phyloP scores from a whole-genome alignment of 1,140 invertebrate genomes.

The Lasaia peninsularis region DNA sequence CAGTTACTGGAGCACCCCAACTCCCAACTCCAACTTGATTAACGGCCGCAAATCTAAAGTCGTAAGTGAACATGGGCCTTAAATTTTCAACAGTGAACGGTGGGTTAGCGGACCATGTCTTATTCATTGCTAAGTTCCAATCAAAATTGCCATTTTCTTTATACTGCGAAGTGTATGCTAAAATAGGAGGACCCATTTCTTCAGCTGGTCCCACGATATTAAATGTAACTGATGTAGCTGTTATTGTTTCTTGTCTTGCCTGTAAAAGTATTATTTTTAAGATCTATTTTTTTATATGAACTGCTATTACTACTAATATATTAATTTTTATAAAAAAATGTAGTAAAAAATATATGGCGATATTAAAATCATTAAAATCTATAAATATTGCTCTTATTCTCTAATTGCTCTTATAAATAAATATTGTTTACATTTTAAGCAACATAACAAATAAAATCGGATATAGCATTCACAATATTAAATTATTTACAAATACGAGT shows the following conservation, averaged over 20 bases:
- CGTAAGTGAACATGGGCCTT: slow-evolving; percentile 86
- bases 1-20: slow-evolving; percentile 80
- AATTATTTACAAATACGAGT: too few species aligned
- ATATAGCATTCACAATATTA: too few species aligned
- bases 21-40: slow-evolving; percentile 90
- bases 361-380: too few species aligned
- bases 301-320: too few species aligned
- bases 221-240: slow-evolving; percentile 91
- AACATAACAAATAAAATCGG: too few species aligned
- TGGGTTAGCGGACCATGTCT: slow-evolving; percentile 86
- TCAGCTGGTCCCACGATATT: slow-evolving; percentile 84
- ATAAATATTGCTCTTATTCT: too few species aligned
- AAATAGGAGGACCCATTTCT: slow-evolving; percentile 85
- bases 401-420: too few species aligned
- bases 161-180: slow-evolving; percentile 85
- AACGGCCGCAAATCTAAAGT: slow-evolving; percentile 89
- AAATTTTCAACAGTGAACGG: slow-evolving; percentile 89
- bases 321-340: too few species aligned
- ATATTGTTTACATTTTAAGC: too few species aligned
- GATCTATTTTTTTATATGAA: too few species aligned
- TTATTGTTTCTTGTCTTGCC: slow-evolving; percentile 81
- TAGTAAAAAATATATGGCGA: too few species aligned
- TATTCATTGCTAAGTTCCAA: slow-evolving; percentile 84
- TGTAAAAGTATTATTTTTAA: slow-evolving; percentile 49
- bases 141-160: slow-evolving; percentile 80